Evolutionary conservation across 1,140 invertebrate species (phyloP), one percentile per base, ranked within the genome.

Genomic region (Mamestra configurata): DNA sequence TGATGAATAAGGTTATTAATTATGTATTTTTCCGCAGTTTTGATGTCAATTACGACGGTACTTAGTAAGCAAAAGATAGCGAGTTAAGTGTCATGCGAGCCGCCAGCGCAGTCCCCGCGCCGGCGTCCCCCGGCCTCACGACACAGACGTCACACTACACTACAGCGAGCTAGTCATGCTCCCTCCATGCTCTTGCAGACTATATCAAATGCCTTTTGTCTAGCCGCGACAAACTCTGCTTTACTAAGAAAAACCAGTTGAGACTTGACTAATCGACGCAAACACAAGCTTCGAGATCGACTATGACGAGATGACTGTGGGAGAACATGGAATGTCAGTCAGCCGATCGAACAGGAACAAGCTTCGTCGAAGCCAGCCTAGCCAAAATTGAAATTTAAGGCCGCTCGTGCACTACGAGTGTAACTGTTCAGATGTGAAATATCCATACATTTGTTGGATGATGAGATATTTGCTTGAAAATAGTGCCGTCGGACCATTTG

Each of bases 71-170:
- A 18, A 18, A 55, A 59, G 13, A n/a, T 61, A 61, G 72, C 57
- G 18, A 64, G 57, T 43, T 75, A 76, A 64, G 57, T 76, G 57
- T 76, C 73, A 76, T 77, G 64, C 76, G 76, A 68, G 40, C 43
- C 59, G 46, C 61, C 31, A 64, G 57, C 57, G 73, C 57, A 24
- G 6, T 22, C 57, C 22, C 40, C 24, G 11, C 6, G 37, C 57
- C 71, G 13, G 27, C 11, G 40, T n/a, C 53, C 64, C 35, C 46
- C 22, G 22, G 66, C 66, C 66, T 49, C 66, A n/a, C 31, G 66
- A 22, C 66, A 70, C 11, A 61, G n/a, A n/a, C 55, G 4, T 13
- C 57, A 61, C 15, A 70, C 71, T 76, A 76, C 73, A 31, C 43
- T 76, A 57, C 51, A 40, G 71, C 43, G n/a, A 40, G 2, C 61